Conservation (phyloP, 1,140 invertebrate genomes). For the Cephus cinctus region DNA sequence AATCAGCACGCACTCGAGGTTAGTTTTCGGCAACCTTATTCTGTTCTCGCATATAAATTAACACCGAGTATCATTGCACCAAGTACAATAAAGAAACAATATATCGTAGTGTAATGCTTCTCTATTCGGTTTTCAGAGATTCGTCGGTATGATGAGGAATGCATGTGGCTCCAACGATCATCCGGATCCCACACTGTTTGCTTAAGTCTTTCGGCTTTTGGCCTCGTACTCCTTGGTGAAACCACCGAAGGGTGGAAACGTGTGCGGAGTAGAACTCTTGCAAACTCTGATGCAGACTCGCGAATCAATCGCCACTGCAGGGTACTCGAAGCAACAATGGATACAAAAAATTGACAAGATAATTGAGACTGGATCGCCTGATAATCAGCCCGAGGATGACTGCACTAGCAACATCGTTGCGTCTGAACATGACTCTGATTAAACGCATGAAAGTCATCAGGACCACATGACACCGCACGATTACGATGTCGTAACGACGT, state of each 20-base stretch:
- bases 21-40: background rate
- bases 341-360: too few relatives aligned
- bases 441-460: too few relatives aligned
- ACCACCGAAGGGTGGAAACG: slow-evolving; percentile 19
- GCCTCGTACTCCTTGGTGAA: slow-evolving; percentile 19
- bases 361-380: too few relatives aligned
- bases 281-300: slow-evolving; percentile 9
- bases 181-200: slow-evolving; percentile 18
- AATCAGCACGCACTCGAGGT: slow-evolving; percentile 16
- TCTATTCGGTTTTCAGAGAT: slow-evolving; percentile 11
- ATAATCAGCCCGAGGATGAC: too few relatives aligned
- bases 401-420: too few relatives aligned
- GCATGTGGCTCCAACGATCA: slow-evolving; percentile 19
- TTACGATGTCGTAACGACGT: slow-evolving; percentile 17
- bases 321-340: too few relatives aligned
- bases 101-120: background rate
- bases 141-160: slow-evolving; percentile 18
- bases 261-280: slow-evolving; percentile 8
- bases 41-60: background rate
- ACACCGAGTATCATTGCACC: too few relatives aligned
- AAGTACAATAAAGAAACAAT: background rate
- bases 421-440: slow-evolving; percentile 4
- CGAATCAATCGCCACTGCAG: background rate
- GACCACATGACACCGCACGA: too few relatives aligned
- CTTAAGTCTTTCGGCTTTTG: slow-evolving; percentile 15